Conservation (phyloP, 2,113 vertebrate species). For the Siniperca chuatsi region DNA sequence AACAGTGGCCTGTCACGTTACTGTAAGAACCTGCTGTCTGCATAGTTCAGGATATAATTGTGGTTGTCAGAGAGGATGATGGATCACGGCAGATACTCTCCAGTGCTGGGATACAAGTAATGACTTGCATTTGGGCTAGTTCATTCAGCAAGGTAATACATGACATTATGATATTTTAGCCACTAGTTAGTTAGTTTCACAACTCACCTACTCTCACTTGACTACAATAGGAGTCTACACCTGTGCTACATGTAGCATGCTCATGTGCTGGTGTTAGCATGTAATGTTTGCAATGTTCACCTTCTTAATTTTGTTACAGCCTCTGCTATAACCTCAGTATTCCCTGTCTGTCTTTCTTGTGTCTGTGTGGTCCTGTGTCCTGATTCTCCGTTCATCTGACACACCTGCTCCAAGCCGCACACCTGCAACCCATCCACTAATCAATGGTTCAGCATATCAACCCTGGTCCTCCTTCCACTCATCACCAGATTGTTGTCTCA, state of each 20-base stretch:
- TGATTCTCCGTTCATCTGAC: too few relatives aligned
- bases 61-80: conserved; percentile 55
- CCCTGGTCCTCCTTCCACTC: too few relatives aligned
- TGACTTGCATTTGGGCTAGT: conserved; percentile 24
- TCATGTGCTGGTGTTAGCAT: background rate
- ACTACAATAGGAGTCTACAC: background rate
- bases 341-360: too few relatives aligned
- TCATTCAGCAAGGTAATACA: conserved; percentile 31
- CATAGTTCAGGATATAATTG: conserved; percentile 47
- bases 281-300: background rate
- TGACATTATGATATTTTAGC: background rate
- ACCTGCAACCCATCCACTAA: too few relatives aligned
- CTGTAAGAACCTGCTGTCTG: conserved; percentile 40
- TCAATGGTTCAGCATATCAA: too few relatives aligned
- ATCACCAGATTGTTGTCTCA: too few relatives aligned
- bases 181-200: background rate
- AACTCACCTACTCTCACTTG: background rate
- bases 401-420: too few relatives aligned
- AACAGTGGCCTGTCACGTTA: conserved; percentile 30
- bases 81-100: conserved; percentile 37
- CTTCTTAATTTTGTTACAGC: too few relatives aligned
- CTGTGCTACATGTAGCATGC: background rate
- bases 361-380: too few relatives aligned
- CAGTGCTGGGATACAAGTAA: conserved; percentile 24
- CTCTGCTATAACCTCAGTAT: too few relatives aligned